Conservation (phyloP, 1,140 invertebrate genomes). For the Macrocentrus cingulum region DNA sequence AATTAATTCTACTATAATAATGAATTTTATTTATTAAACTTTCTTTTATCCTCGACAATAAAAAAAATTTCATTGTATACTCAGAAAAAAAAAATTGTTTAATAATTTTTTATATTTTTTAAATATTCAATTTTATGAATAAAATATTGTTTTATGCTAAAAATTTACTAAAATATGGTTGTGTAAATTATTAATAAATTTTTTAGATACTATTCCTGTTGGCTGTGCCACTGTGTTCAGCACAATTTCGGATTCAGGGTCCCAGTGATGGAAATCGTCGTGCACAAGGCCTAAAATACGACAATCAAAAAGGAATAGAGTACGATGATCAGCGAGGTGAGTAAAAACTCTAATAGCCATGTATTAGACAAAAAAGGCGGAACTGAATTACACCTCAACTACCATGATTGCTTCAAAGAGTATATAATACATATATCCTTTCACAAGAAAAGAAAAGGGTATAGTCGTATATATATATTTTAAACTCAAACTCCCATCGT, state of each 20-base stretch:
- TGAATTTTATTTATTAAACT: too few relatives aligned
- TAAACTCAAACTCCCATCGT: neutral
- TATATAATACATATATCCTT: constrained; percentile 15
- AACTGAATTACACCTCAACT: neutral
- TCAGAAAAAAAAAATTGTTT: too few relatives aligned
- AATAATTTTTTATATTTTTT: too few relatives aligned
- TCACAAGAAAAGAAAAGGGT: constrained; percentile 20
- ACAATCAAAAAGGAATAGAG: constrained; percentile 49
- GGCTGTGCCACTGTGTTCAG: constrained; percentile 45
- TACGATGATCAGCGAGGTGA: constrained; percentile 52
- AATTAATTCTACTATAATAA: too few relatives aligned
- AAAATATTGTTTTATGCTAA: too few relatives aligned
- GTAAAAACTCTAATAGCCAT: constrained; percentile 1
- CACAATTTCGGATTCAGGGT: constrained; percentile 54
- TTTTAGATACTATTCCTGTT: constrained; percentile 43
- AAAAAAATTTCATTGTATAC: too few relatives aligned
- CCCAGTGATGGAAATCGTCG: constrained; percentile 53
- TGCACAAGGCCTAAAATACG: constrained; percentile 53
- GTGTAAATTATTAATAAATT: neutral
- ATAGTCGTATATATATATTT: constrained; percentile 12
- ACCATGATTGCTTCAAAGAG: constrained; percentile 1
- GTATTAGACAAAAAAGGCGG: neutral
- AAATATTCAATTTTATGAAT: too few relatives aligned
- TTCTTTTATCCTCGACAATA: too few relatives aligned
- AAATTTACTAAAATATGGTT: neutral